Conservation (phyloP, 2,113 vertebrate species). For the Aythya baeri region DNA sequence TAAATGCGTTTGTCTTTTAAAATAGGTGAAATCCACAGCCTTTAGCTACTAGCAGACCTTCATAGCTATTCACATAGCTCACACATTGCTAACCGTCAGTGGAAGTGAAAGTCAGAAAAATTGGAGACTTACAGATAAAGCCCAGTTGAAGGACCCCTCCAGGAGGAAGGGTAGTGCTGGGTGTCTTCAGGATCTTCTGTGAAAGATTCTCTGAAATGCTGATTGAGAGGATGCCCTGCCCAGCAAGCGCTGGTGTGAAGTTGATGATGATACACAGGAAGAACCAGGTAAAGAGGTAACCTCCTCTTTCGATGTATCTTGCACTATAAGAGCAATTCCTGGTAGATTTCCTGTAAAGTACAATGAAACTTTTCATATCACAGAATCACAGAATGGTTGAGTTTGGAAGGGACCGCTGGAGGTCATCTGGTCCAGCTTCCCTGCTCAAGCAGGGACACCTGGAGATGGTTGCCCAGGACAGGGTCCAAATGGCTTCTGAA, state of each 20-base stretch:
- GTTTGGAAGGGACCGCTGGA: neutral
- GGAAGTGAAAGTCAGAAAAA: neutral
- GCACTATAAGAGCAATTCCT: neutral
- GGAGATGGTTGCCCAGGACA: neutral
- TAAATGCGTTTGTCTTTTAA: constrained; percentile 57
- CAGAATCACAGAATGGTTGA: neutral
- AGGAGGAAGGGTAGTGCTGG: neutral
- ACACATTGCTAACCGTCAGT: neutral
- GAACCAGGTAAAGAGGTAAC: neutral
- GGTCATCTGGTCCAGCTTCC: neutral
- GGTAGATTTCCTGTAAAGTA: neutral
- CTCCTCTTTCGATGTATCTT: neutral
- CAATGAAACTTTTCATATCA: neutral
- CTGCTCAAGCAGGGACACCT: neutral
- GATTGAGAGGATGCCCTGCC: neutral
- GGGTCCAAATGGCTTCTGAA: neutral
- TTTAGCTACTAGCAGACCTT: constrained; percentile 22
- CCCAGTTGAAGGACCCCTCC: neutral
- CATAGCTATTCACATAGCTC: neutral
- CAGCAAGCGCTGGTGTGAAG: neutral
- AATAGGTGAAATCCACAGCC: constrained; percentile 60
- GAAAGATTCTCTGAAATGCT: neutral
- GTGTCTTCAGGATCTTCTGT: neutral
- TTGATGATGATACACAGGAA: neutral
- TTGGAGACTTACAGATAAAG: neutral